Evolutionary conservation across 2,113 vertebrate species (phyloP).

Genomic region (Zosterops japonicus): DNA sequence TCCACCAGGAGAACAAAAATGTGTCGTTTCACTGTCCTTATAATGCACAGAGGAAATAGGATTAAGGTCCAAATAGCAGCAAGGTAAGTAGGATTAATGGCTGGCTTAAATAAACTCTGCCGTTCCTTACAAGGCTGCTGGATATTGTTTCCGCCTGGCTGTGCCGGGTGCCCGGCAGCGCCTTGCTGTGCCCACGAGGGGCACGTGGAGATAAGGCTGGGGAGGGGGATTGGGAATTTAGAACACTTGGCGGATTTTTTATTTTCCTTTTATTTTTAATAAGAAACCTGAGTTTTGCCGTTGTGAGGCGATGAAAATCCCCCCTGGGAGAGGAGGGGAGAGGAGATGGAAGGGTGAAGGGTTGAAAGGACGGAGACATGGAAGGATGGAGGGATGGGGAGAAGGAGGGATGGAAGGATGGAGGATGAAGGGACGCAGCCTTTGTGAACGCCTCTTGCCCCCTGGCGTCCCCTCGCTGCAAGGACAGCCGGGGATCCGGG

Average conservation of each 20-base stretch:
- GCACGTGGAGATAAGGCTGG: not conserved
- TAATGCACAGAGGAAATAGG: conserved; percentile 67
- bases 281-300: not conserved
- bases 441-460: conserved; percentile 74
- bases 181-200: conserved; percentile 42
- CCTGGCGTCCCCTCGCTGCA: conserved; percentile 72
- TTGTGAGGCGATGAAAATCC: not conserved
- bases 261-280: not conserved
- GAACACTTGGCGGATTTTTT: not conserved
- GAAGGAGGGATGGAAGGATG: not conserved
- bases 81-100: conserved; percentile 77
- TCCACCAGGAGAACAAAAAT: conserved; percentile 31
- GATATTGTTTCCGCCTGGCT: conserved; percentile 8
- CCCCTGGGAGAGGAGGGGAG: not conserved
- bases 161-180: conserved; percentile 15
- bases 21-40: conserved; percentile 46
- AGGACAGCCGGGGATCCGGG: conserved; percentile 31
- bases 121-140: conserved; percentile 47
- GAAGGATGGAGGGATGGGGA: not conserved
- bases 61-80: conserved; percentile 70
- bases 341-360: not conserved
- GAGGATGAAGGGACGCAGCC: not conserved
- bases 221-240: not conserved
- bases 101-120: conserved; percentile 37
- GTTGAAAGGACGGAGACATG: not conserved